Base-by-base conservation (phyloP, 2,113 vertebrate genomes). In the Ageneiosus marmoratus region DNA sequence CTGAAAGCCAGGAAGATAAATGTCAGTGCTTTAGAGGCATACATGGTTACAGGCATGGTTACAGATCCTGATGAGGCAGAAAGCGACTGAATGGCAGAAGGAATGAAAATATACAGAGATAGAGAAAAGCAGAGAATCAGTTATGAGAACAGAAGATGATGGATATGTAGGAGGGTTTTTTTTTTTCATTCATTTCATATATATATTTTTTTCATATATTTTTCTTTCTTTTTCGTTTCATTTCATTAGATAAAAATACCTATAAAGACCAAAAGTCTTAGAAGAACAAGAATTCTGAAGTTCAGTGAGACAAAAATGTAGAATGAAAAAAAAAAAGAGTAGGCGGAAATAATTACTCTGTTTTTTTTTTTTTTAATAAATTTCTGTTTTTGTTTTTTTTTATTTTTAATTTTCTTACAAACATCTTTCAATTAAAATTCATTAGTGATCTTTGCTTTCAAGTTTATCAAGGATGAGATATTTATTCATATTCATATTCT, bases 51-150 rank as follows among this genome's bases (percentile, higher is more conserved):
- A 75, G 72, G 48, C 48, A 20, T 51, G 72, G 15, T 75, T 51
- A 53, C 72, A 32, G 44, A 73, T 46, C 15, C 48, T 75, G 72
- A 75, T 75, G 48, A 75, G 72, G 72, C 34, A 51, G 46, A 51
- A 75, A 75, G 72, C 32, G 72, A 75, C 7, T 10, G 48, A 48
- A 32, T 75, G 72, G 9, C 34, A 69, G 41, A 48, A 46, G 44
- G 7, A 74, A 32, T 48, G 44, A 74, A 51, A 51, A 53, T 16
- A 51, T 75, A 8, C n/a, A 48, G 29, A 50, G 44, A 75, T 75
- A 3, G 44, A 72, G 44, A 72, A 72, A 72, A 6, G 13, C 41
- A 46, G 37, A 48, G 44, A 53, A 46, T 46, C 69, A 5, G 44
- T 16, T 73, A 48, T 48, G 24, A 73, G 9, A 44, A 5, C 34